phyloP scores from a whole-genome alignment of 2,797 vertebrate species.

The Anomalospiza imberbis region DNA sequence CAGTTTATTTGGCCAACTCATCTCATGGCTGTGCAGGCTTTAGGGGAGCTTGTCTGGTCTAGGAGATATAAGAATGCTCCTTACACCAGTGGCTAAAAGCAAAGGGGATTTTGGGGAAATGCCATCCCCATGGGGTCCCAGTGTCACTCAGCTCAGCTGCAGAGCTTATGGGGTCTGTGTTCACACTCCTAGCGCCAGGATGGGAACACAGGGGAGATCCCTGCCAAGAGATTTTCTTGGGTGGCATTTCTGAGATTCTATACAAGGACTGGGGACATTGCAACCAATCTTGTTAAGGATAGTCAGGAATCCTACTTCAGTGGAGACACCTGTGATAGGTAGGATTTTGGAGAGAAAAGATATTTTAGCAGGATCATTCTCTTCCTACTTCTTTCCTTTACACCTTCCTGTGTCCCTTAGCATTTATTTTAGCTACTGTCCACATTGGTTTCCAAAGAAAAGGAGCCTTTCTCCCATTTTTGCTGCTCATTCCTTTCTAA shows the following conservation, averaged over 20 bases:
- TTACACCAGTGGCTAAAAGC: background rate
- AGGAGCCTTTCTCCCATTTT: background rate
- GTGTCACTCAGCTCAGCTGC: background rate
- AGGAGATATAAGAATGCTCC: background rate
- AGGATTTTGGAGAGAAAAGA: background rate
- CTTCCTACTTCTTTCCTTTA: background rate
- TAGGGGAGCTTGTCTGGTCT: background rate
- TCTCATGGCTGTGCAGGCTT: background rate
- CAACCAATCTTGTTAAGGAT: background rate
- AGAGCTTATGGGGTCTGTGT: background rate
- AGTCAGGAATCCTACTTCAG: background rate
- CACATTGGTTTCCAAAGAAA: background rate
- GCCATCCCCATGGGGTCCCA: background rate
- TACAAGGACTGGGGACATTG: fast-evolving
- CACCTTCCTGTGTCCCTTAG: background rate
- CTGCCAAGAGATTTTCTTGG: background rate
- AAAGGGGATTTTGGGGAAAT: background rate
- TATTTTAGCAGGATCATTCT: background rate
- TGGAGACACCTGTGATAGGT: background rate
- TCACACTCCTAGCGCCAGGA: background rate
- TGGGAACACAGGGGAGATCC: background rate
- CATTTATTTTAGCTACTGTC: background rate
- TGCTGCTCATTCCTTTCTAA: background rate
- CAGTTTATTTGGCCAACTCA: background rate
- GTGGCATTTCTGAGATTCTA: background rate